Evolutionary conservation across 2,797 vertebrate species (phyloP).

Genomic region (Valencia hispanica): DNA sequence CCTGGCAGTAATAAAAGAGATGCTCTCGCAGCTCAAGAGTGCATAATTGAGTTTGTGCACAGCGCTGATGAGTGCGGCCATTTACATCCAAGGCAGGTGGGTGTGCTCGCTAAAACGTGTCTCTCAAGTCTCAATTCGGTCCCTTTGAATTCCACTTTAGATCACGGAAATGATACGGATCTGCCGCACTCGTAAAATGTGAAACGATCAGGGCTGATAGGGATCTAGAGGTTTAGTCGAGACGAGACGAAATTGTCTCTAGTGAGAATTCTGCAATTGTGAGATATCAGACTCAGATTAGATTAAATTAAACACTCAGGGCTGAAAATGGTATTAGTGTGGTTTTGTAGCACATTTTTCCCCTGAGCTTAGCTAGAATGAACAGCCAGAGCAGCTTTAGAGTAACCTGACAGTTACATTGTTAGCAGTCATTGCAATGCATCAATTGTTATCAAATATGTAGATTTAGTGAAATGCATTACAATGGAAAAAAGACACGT

Average conservation of each 20-base stretch:
- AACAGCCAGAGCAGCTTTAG: constrained; percentile 39
- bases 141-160: constrained; percentile 72
- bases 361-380: constrained; percentile 29
- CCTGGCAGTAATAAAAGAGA: constrained; percentile 71
- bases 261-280: constrained; percentile 69
- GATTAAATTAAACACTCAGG: constrained; percentile 61
- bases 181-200: constrained; percentile 69
- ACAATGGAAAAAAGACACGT: constrained; percentile 14
- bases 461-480: constrained; percentile 19
- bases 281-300: constrained; percentile 71
- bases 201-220: constrained; percentile 73
- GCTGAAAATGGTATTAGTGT: constrained; percentile 55
- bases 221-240: constrained; percentile 76
- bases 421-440: constrained; percentile 22
- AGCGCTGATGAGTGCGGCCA: constrained; percentile 72
- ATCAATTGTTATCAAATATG: constrained; percentile 13
- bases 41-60: constrained; percentile 73
- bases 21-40: constrained; percentile 68
- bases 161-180: constrained; percentile 76
- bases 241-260: constrained; percentile 70
- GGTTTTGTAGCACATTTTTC: constrained; percentile 39
- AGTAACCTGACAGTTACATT: constrained; percentile 16
- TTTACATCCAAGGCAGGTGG: constrained; percentile 74
- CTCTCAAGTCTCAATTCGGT: constrained; percentile 67
- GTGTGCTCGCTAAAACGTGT: constrained; percentile 53